phyloP scores from a whole-genome alignment of 1,140 invertebrate species.

The Drosophila tsacasi region DNA sequence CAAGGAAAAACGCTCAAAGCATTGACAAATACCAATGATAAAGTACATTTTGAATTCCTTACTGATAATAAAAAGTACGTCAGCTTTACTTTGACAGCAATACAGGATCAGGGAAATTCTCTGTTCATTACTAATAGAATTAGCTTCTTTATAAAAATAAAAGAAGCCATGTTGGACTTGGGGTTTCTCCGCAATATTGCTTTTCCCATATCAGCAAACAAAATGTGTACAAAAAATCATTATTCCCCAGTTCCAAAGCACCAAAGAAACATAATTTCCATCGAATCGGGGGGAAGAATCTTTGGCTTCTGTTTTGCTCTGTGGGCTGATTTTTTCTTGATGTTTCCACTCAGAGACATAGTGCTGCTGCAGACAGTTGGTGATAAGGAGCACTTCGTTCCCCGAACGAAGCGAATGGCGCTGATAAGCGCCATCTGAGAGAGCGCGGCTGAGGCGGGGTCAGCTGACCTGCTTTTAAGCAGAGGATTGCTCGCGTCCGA shows the following conservation, averaged over 20 bases:
- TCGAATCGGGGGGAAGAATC: slow-evolving; percentile 18
- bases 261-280: slow-evolving; percentile 13
- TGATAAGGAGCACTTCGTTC: slow-evolving; percentile 59
- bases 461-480: slow-evolving; percentile 64
- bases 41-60: neutral
- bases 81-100: neutral
- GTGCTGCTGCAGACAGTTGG: slow-evolving; percentile 42
- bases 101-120: neutral
- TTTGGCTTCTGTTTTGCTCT: slow-evolving; percentile 14
- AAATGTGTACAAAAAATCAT: neutral
- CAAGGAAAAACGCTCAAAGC: neutral
- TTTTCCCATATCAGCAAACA: slow-evolving; percentile 9
- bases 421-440: slow-evolving; percentile 60
- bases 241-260: slow-evolving; percentile 1
- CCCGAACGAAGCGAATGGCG: slow-evolving; percentile 26
- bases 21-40: neutral
- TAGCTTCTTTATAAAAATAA: slow-evolving; percentile 2
- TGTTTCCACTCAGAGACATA: slow-evolving; percentile 23
- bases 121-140: neutral
- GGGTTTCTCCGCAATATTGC: slow-evolving; percentile 10
- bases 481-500: slow-evolving; percentile 39
- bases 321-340: slow-evolving; percentile 27
- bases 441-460: slow-evolving; percentile 49
- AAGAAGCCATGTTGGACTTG: neutral
- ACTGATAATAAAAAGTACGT: neutral